Percentiles rank a stretch among this genome's conserved stretches.
phyloP scores from a whole-genome alignment of 1,140 invertebrate species.

The Drosophila parabipectinata region DNA sequence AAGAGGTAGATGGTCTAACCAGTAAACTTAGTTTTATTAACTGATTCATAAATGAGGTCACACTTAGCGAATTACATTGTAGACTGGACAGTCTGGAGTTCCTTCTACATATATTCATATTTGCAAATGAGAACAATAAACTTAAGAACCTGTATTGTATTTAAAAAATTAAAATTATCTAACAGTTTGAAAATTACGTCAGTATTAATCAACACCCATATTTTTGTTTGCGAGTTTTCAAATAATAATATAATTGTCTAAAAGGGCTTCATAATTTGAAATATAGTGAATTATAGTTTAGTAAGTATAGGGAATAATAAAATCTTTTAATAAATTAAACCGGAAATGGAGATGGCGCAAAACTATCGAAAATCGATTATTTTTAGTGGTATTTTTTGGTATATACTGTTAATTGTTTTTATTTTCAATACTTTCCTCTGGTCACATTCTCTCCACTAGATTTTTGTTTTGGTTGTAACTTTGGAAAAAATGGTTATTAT shows the following conservation, averaged over 20 bases:
- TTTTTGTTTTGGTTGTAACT: conserved; percentile 3
- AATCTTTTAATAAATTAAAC: background rate
- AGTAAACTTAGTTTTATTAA: background rate
- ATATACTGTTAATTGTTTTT: background rate
- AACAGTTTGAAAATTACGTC: too few relatives aligned
- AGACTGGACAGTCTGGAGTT: background rate
- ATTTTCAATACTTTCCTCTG: background rate
- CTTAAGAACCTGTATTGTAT: too few relatives aligned
- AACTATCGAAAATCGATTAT: conserved; percentile 7
- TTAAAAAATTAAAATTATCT: too few relatives aligned
- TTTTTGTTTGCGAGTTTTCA: too few relatives aligned
- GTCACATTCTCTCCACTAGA: conserved; percentile 12
- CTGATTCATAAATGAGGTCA: background rate
- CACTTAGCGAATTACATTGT: background rate
- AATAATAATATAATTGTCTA: too few relatives aligned
- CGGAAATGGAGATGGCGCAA: background rate
- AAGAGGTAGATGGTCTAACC: too few relatives aligned
- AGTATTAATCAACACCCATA: too few relatives aligned
- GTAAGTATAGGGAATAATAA: too few relatives aligned
- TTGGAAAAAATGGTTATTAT: conserved; percentile 53
- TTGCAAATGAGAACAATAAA: too few relatives aligned
- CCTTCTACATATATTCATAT: too few relatives aligned
- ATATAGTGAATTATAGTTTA: too few relatives aligned
- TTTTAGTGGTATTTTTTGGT: conserved; percentile 11
- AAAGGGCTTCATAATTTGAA: too few relatives aligned